Percentiles rank a stretch among this genome's conserved stretches.
phyloP scores from a whole-genome alignment of 2,888 invertebrate genomes.

The Hetaerina titia region DNA sequence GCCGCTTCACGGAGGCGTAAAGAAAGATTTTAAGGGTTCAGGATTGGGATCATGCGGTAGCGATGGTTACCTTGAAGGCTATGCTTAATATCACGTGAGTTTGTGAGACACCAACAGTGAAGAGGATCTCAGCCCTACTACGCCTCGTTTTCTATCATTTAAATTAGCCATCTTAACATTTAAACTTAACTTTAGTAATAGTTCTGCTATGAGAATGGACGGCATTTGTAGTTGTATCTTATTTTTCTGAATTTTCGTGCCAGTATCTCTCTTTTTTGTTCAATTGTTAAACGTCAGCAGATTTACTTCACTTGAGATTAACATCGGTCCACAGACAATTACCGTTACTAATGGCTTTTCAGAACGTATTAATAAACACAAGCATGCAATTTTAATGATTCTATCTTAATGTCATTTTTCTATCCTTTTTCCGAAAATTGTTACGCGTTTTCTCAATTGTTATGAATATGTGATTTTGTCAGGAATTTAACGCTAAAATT shows the following conservation, averaged over 20 bases:
- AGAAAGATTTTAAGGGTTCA: background rate
- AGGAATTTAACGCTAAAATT: background rate
- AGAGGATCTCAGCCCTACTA: no score
- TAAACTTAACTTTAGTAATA: no score
- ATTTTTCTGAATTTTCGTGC: no score
- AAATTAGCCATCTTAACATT: no score
- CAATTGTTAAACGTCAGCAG: background rate
- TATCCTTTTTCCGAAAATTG: background rate
- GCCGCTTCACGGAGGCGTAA: background rate
- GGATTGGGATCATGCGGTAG: background rate
- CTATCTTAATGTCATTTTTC: background rate
- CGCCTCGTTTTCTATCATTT: no score
- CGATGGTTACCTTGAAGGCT: background rate
- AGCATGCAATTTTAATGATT: background rate
- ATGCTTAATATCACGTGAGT: no score
- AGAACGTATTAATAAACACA: background rate
- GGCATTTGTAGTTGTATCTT: no score
- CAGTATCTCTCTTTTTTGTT: background rate
- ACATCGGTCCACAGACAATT: no score
- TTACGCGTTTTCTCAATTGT: background rate
- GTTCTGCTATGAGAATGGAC: no score
- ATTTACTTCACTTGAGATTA: no score
- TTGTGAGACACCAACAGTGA: no score
- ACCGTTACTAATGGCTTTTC: background rate
- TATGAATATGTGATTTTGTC: background rate